Evolutionary conservation across 2,113 vertebrate species (phyloP).

Genomic region (Percopsis transmontana): DNA sequence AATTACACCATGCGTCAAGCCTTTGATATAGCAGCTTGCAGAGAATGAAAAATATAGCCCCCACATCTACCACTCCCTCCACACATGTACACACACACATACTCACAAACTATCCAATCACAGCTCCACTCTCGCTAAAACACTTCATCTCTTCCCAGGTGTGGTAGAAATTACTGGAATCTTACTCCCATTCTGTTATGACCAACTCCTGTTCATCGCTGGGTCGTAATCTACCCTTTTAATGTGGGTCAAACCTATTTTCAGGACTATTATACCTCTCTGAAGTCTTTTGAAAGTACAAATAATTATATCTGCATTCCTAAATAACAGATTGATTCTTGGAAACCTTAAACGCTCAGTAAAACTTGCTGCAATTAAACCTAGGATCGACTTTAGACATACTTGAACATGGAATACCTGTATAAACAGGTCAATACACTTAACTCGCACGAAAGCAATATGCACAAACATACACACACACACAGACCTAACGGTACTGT

Average conservation of each 20-base stretch:
- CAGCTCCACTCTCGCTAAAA: conserved; percentile 19
- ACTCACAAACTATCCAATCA: background rate
- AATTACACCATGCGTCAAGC: conserved; percentile 45
- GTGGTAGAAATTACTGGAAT: conserved; percentile 37
- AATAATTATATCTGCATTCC: conserved; percentile 17
- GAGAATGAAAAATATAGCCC: conserved; percentile 34
- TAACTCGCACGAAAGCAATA: conserved; percentile 2
- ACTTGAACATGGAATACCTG: background rate
- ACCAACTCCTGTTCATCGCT: conserved; percentile 27
- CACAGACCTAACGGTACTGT: background rate
- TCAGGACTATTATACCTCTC: conserved; percentile 14
- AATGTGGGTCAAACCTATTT: conserved; percentile 44
- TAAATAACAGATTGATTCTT: conserved; percentile 5
- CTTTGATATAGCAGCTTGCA: conserved; percentile 54
- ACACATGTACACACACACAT: background rate
- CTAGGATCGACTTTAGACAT: background rate
- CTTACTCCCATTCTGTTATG: conserved; percentile 4
- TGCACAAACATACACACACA: background rate
- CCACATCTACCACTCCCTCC: background rate
- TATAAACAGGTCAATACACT: background rate
- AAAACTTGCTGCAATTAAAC: conserved; percentile 1
- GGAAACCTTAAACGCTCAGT: conserved; percentile 2
- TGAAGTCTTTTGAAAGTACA: conserved; percentile 9
- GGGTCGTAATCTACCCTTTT: conserved; percentile 16
- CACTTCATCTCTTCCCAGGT: conserved; percentile 47